phyloP scores from a whole-genome alignment of 2,888 invertebrate species.

The Melinopterus prodromus region DNA sequence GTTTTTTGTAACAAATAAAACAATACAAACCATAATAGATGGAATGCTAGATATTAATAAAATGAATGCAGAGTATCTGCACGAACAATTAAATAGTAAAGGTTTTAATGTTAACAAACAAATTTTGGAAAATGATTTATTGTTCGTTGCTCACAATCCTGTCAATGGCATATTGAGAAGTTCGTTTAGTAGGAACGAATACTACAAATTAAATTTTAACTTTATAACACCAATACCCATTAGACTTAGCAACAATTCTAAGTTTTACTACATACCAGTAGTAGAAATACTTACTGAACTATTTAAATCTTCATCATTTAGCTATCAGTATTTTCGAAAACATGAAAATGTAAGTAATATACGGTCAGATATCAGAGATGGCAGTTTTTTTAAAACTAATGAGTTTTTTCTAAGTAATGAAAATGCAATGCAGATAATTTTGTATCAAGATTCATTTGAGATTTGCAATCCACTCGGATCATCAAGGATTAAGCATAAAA shows the following conservation, averaged over 20 bases:
- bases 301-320: background rate
- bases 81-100: background rate
- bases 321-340: constrained; percentile 5
- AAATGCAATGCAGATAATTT: constrained; percentile 41
- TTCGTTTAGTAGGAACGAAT: background rate
- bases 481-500: constrained; percentile 48
- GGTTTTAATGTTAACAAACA: background rate
- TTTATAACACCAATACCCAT: constrained; percentile 5
- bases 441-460: constrained; percentile 51
- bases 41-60: background rate
- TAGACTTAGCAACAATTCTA: no score
- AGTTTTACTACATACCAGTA: background rate
- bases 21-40: constrained; percentile 7
- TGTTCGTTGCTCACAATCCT: background rate
- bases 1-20: constrained; percentile 6
- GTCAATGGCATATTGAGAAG: background rate
- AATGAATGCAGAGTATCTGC: background rate
- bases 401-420: constrained; percentile 35
- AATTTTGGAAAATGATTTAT: background rate
- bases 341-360: background rate
- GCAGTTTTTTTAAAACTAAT: constrained; percentile 34
- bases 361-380: constrained; percentile 35
- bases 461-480: constrained; percentile 50
- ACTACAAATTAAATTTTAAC: background rate
- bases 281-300: background rate